Base-by-base conservation (phyloP, 2,888 invertebrate species). In the Eupithecia pulchellata region DNA sequence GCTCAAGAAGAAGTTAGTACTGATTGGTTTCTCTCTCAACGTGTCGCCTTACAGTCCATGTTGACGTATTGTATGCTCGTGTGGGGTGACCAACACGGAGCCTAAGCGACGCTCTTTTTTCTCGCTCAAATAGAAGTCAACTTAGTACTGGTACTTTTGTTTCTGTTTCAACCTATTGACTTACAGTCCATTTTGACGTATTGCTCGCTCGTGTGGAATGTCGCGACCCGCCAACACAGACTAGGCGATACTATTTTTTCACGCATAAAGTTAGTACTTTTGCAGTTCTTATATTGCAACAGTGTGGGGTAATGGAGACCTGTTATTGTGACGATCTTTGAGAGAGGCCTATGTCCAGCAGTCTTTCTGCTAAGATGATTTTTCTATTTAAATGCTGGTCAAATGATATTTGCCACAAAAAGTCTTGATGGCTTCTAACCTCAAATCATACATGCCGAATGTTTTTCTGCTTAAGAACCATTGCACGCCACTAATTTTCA, bases 1-100 rank as follows among this genome's bases (percentile, higher is more conserved):
- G 89, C 96, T 99, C 93, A 99, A 99, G 96, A 99, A 99, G 96
- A 99, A 98, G 97, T 98, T 96, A 97, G 96, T 93, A 82, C 74
- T 47, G n/a, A 42, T 47, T 47, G 2, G 9, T 47, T 47, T 47
- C n/a, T 47, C 8, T 47, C 42, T 47, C 9, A 47, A 47, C 3
- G n/a, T 20, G 3, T 20, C 20, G 2, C 20, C n/a, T 9, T 3
- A 47, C 42, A 47, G 20, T 47, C 20, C 9, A 20, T 47, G 42
- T n/a, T 52, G 52, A 52, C 11, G 25, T 25, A 52, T 52, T 52
- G 52, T 25, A 52, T 52, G 20, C 52, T 13, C 52, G 13, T 52
- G 25, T 52, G 25, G 52, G 20, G 52, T 52, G n/a, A 13, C 20
- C 2, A n/a, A 27, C 27, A 29, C 17, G 29, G 8, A 87, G 95